These are phyloP conservation scores for Tyria jacobaeae DNA, from an alignment of 2,888 invertebrate species.

Conservation along the genomic window DNA sequence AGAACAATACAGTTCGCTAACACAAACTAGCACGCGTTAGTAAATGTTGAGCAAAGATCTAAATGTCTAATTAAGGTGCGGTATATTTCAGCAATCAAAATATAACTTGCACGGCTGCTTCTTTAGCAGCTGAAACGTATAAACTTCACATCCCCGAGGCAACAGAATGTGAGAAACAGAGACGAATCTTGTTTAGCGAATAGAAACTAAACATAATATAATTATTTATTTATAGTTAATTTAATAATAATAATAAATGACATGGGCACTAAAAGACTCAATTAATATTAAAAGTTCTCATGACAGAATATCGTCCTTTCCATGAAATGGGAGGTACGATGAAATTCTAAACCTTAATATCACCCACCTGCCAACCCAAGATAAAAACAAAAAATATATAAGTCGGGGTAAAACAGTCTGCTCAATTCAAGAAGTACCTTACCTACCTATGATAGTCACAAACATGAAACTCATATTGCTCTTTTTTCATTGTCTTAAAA, in stretches of 20 bases:
- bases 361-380: neutral
- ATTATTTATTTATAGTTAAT: too few relatives aligned
- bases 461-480: too few relatives aligned
- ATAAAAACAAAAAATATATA: neutral
- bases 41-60: slow-evolving; percentile 14
- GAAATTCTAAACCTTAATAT: too few relatives aligned
- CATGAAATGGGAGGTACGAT: too few relatives aligned
- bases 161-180: slow-evolving; percentile 16
- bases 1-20: slow-evolving; percentile 7
- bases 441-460: too few relatives aligned
- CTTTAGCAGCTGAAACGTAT: slow-evolving; percentile 13
- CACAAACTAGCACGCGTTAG: slow-evolving; percentile 6
- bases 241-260: too few relatives aligned
- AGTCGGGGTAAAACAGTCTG: too few relatives aligned
- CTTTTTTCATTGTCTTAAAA: too few relatives aligned
- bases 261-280: too few relatives aligned
- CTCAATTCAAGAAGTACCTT: too few relatives aligned
- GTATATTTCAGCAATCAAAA: slow-evolving; percentile 13
- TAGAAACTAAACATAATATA: neutral
- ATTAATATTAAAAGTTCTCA: too few relatives aligned
- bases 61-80: slow-evolving; percentile 15
- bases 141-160: slow-evolving; percentile 20
- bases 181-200: neutral
- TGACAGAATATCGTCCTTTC: too few relatives aligned
- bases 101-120: slow-evolving; percentile 8